Conservation (phyloP, 1,140 invertebrate species). For the Cryptotermes secundus region DNA sequence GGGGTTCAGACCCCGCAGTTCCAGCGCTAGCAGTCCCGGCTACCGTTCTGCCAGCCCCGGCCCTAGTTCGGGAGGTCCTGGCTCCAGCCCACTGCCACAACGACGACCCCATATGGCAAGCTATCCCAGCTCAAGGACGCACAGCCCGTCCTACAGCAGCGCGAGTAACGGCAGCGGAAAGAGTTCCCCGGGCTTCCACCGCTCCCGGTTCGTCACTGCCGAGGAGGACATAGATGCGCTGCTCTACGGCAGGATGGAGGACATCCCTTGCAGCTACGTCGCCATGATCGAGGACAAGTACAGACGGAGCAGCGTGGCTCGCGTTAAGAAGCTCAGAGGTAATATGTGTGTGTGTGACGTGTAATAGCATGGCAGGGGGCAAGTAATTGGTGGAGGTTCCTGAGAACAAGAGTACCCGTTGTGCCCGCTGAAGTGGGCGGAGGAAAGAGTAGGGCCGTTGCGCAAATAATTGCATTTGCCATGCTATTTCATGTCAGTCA, state of each 20-base stretch:
- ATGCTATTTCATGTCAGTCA: too few relatives aligned
- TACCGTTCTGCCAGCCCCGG: constrained; percentile 36
- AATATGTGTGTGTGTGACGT: not conserved
- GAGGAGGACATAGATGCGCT: constrained; percentile 47
- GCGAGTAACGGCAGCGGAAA: not conserved
- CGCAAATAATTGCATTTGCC: too few relatives aligned
- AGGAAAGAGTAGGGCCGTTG: too few relatives aligned
- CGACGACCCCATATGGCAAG: constrained; percentile 38
- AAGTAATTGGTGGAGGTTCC: not conserved
- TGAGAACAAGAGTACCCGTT: too few relatives aligned
- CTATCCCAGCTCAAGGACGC: constrained; percentile 40
- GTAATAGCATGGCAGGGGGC: too few relatives aligned
- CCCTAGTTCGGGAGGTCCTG: not conserved
- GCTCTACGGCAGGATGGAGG: constrained; percentile 45
- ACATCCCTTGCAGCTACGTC: constrained; percentile 41
- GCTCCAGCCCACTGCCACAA: constrained; percentile 25
- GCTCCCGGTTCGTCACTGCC: constrained; percentile 33
- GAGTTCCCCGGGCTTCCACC: not conserved
- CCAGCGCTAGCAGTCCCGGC: constrained; percentile 36
- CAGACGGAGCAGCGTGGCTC: constrained; percentile 41
- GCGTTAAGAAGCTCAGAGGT: constrained; percentile 43
- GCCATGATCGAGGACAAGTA: constrained; percentile 46
- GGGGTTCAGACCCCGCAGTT: constrained; percentile 37
- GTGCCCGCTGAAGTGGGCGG: too few relatives aligned
- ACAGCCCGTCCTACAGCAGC: constrained; percentile 39